Evolutionary conservation across 2,888 invertebrate genomes (phyloP).

Genomic region (Gymnosoma rotundatum): DNA sequence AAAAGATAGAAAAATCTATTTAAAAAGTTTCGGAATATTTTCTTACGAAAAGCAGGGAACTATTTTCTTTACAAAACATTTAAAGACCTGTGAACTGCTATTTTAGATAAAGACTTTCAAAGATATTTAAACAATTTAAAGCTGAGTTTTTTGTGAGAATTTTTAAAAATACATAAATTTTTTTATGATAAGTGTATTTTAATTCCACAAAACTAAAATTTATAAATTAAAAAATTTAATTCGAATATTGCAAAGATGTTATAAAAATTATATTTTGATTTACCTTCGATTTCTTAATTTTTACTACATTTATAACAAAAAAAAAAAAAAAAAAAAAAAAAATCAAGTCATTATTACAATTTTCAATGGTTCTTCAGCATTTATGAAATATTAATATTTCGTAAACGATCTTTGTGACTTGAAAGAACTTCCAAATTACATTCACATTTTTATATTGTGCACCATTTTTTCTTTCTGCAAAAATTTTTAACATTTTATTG

Average conservation of each 20-base stretch:
- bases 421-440: conserved; percentile 30
- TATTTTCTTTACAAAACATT: not conserved
- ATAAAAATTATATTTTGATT: not conserved
- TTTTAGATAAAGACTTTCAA: too few species aligned
- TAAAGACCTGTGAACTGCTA: too few species aligned
- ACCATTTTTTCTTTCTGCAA: conserved; percentile 39
- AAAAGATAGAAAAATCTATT: too few species aligned
- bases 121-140: too few species aligned
- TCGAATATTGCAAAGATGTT: too few species aligned
- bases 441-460: conserved; percentile 24
- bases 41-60: too few species aligned
- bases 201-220: too few species aligned
- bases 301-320: not conserved
- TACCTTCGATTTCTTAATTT: not conserved
- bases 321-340: not conserved
- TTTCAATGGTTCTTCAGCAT: conserved; percentile 23
- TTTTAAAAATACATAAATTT: too few species aligned
- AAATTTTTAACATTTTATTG: conserved; percentile 32
- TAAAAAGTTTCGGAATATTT: too few species aligned
- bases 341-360: conserved; percentile 42
- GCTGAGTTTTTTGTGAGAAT: too few species aligned
- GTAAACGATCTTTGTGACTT: conserved; percentile 57
- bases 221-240: too few species aligned
- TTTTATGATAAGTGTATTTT: too few species aligned
- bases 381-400: conserved; percentile 55